Base-by-base conservation (phyloP, 2,113 vertebrate species). In the Chrysemys picta region DNA sequence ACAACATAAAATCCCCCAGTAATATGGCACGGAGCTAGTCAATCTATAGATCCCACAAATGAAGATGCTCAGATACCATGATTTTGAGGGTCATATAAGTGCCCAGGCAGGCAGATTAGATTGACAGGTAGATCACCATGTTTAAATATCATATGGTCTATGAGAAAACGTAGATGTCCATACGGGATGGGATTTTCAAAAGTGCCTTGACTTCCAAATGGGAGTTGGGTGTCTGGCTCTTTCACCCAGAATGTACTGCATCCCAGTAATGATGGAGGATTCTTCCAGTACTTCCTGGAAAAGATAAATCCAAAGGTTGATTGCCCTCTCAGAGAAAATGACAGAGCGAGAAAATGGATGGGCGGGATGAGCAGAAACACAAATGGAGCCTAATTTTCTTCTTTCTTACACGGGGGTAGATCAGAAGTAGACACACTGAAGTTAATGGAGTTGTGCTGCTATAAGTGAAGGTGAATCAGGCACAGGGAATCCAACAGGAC, bases 141-240 rank as follows among this genome's bases (percentile, higher is more conserved):
- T 45, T 75, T 42, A 24, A 72, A 16, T 65, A 65, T 65, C 62
- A n/a, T 16, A 65, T 35, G 62, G 62, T 17, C 6, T n/a, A 35
- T 65, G 62, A 65, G 16, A 35, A 65, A 65, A 35, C 16, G 8
- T 65, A 84, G 11, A 8, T 27, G 27, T 1, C 31, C 3, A 0
- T 25, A 49, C 5, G 49, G 5, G 22, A 42, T 42, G 19, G 49
- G 2, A 72, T 56, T 85, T 47, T 57, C 75, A 29, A 57, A 35
- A 75, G 19, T 50, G 83, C 45, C 47, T 56, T 87, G 24, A 2
- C 13, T 82, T 52, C 45, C 89, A 31, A 19, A 7, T 62, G 29
- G 16, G 35, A 13, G 17, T 31, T 13, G 22, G 22, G 8, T 14
- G 0, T 8, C 22, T 76, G 31, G 31, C 35, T 16, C 0, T 82